Conservation (phyloP, 2,888 invertebrate genomes). For the Mystacides longicornis region DNA sequence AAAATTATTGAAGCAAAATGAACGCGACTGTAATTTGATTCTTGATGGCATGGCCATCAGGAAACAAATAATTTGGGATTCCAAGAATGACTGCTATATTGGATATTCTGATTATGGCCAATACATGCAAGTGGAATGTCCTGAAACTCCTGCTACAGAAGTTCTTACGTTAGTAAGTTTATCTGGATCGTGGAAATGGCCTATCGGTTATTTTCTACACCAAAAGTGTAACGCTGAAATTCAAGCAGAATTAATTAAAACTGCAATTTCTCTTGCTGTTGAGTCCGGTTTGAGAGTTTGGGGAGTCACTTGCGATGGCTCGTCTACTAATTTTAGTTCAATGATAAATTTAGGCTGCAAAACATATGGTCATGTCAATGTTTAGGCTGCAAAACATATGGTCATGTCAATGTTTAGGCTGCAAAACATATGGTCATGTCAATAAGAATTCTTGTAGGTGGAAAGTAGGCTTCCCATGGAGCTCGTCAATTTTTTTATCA, state of each 20-base stretch:
- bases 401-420: not conserved
- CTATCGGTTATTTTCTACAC: too few relatives aligned
- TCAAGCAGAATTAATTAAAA: conserved; percentile 2
- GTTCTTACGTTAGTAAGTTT: not conserved
- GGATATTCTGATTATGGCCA: not conserved
- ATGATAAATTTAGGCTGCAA: not conserved
- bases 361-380: conserved; percentile 1
- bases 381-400: not conserved
- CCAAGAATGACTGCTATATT: not conserved
- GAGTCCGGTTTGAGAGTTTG: not conserved
- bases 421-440: not conserved
- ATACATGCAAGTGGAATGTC: not conserved
- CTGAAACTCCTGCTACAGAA: conserved; percentile 3
- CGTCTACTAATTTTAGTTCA: not conserved
- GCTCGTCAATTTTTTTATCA: too few relatives aligned
- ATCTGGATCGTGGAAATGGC: not conserved
- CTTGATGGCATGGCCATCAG: conserved; percentile 1
- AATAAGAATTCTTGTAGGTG: too few relatives aligned
- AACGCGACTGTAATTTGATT: conserved; percentile 1
- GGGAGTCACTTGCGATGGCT: not conserved
- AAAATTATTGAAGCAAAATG: not conserved
- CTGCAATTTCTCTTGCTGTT: not conserved
- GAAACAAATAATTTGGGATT: conserved; percentile 1
- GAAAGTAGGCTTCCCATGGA: too few relatives aligned
- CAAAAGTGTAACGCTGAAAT: not conserved